phyloP scores from a whole-genome alignment of 2,888 invertebrate genomes.

The Zele albiditarsus region DNA sequence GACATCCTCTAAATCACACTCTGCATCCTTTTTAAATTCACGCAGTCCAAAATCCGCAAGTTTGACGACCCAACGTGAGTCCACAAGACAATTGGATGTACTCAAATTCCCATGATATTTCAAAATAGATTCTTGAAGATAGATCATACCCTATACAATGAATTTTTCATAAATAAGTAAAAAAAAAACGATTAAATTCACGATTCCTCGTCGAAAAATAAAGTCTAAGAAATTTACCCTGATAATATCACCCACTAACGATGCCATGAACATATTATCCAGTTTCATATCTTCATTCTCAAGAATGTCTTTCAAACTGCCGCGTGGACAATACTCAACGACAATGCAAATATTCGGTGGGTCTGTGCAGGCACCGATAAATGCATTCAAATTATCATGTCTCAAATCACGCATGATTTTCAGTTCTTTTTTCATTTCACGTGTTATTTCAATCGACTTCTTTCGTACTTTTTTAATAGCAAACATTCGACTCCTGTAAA shows the following conservation, averaged over 20 bases:
- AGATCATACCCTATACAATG: constrained; percentile 86
- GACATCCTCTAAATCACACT: constrained; percentile 78
- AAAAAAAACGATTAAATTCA: neutral
- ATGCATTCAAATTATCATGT: constrained; percentile 93
- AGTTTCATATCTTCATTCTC: constrained; percentile 96
- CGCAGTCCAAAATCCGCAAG: constrained; percentile 92
- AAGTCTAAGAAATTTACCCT: constrained; percentile 78
- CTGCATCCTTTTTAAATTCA: constrained; percentile 87
- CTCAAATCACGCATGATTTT: constrained; percentile 92
- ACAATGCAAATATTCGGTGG: constrained; percentile 92
- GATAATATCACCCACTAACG: constrained; percentile 94
- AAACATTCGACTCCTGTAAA: constrained; percentile 90
- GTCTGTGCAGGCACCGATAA: constrained; percentile 93
- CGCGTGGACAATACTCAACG: constrained; percentile 91
- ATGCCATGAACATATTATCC: constrained; percentile 97
- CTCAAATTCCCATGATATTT: constrained; percentile 78
- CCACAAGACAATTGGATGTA: constrained; percentile 93
- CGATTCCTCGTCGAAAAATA: neutral
- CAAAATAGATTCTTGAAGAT: constrained; percentile 90
- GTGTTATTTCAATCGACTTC: constrained; percentile 89
- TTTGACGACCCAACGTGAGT: constrained; percentile 96
- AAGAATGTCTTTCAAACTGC: constrained; percentile 94
- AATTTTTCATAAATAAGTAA: neutral
- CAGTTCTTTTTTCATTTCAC: constrained; percentile 93
- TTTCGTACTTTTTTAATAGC: constrained; percentile 90